Conservation (phyloP, 1,140 invertebrate species). For the Pentalonia nigronervosa region DNA sequence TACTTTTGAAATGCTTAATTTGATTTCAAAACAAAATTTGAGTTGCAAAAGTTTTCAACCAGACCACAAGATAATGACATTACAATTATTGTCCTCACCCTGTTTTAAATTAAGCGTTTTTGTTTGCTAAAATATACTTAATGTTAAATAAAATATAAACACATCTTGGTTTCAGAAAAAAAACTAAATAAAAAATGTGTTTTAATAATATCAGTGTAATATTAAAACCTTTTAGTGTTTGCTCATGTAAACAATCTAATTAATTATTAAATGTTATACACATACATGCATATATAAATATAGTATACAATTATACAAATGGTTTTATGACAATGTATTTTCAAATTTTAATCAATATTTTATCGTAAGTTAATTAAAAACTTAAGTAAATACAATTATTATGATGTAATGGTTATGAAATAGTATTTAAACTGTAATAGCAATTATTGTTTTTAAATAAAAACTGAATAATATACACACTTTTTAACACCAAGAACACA, state of each 20-base stretch:
- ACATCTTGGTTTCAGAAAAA: background rate
- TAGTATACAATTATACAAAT: too few relatives aligned
- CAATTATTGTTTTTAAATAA: too few relatives aligned
- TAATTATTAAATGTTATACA: too few relatives aligned
- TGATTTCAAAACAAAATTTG: constrained; percentile 26
- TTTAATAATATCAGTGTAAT: constrained; percentile 17
- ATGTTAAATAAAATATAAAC: background rate
- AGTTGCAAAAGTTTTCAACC: background rate
- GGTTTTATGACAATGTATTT: too few relatives aligned
- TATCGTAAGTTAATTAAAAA: background rate
- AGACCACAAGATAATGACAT: background rate
- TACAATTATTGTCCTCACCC: background rate
- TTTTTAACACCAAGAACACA: background rate
- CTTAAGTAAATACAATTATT: background rate
- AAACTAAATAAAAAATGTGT: background rate
- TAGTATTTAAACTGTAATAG: too few relatives aligned
- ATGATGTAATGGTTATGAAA: too few relatives aligned
- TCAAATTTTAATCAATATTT: too few relatives aligned
- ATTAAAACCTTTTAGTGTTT: background rate
- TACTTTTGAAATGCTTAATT: background rate
- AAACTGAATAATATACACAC: background rate
- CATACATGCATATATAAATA: too few relatives aligned
- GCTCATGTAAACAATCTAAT: background rate
- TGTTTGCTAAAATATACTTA: background rate
- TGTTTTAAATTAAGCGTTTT: background rate